Base-by-base conservation (phyloP, 2,113 vertebrate genomes). In the Reinhardtius hippoglossoides region DNA sequence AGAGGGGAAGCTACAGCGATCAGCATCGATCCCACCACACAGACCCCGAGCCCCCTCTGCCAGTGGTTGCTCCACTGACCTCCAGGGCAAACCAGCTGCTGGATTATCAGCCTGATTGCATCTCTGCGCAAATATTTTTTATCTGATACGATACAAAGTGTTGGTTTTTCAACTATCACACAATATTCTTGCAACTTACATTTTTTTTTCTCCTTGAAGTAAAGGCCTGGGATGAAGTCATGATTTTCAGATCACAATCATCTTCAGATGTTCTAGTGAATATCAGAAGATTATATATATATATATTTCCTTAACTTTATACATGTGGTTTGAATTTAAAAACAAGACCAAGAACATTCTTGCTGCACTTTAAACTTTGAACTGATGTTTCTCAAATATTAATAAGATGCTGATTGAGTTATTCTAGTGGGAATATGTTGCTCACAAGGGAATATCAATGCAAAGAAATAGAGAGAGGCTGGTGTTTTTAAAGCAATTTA, bases 1-100 rank as follows among this genome's bases (percentile, higher is more conserved):
- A 90, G 89, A 79, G 79, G 61, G 91, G 90, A 94, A 92, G 89
- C 90, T 86, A 80, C 88, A 84, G 87, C 90, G 90, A 92, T 93
- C 91, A 77, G 62, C 89, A 93, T 93, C 84, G 91, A 94, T 94
- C 82, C 84, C 44, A 64, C 74, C 78, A 57, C 64, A 58, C 80
- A 83, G 72, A 81, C 80, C 91, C 68, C 26, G 78, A 40, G 78
- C 80, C 81, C 88, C 26, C 82, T 89, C 31, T 74, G 82, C 78
- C 85, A 61, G 81, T 81, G 86, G 87, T 85, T 85, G 84, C 85
- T 78, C 66, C 77, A 23, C 59, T 21, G 62, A 71, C 79, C 87
- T 81, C 71, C 71, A 12, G 77, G 79, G 76, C 82, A 63, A 85
- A 82, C 67, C 80, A 80, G 50, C 78, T 74, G 81, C 77, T 58